phyloP scores from a whole-genome alignment of 1,140 invertebrate species.

The Drosophila kikkawai region DNA sequence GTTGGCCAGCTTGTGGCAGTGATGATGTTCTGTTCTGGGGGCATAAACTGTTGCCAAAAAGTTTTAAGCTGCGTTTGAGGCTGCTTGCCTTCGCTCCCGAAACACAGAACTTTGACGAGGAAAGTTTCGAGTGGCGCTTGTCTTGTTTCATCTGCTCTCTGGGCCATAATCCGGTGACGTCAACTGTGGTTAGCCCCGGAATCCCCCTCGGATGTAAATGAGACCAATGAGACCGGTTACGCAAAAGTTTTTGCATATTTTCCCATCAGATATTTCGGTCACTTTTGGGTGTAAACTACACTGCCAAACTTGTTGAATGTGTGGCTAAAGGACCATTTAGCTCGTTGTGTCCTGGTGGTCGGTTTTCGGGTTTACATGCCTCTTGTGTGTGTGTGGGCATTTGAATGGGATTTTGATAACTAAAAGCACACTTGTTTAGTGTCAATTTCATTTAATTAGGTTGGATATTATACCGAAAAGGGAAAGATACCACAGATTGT shows the following conservation, averaged over 20 bases:
- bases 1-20: conserved; percentile 18
- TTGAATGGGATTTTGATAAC: conserved; percentile 38
- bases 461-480: background rate
- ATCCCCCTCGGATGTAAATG: conserved; percentile 70
- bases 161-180: conserved; percentile 54
- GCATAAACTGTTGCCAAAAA: conserved; percentile 76
- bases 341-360: conserved; percentile 23
- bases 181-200: conserved; percentile 37
- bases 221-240: conserved; percentile 19
- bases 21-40: conserved; percentile 6
- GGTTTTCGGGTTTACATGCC: conserved; percentile 9
- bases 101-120: conserved; percentile 19
- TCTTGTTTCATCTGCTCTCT: conserved; percentile 41
- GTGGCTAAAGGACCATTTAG: conserved; percentile 12
- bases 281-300: conserved; percentile 26
- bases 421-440: conserved; percentile 38
- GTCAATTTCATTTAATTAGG: conserved; percentile 33
- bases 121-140: conserved; percentile 62
- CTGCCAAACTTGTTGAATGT: conserved; percentile 49
- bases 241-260: conserved; percentile 71
- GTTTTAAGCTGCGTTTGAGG: conserved; percentile 77
- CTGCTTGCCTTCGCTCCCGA: conserved; percentile 63
- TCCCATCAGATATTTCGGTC: conserved; percentile 50
- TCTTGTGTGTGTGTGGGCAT: conserved; percentile 11
- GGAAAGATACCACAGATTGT: background rate